Evolutionary conservation across 2,888 invertebrate genomes (phyloP), one percentile per base, ranked within the genome.

Genomic region (Eupithecia inturbata): DNA sequence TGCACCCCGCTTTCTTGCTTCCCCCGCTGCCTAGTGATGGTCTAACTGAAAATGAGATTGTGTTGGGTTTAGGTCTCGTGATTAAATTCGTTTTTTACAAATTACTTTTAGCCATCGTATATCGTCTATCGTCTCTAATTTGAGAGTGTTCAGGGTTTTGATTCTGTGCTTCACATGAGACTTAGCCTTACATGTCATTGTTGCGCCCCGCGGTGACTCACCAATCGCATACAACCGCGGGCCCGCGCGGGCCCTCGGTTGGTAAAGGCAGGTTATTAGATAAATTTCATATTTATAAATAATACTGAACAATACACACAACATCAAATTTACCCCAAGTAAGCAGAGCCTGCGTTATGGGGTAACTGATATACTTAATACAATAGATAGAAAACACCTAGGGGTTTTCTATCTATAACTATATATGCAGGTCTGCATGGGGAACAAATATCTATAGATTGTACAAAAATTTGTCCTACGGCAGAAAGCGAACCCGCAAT

Each of bases 11-110:
- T 78, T 85, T 84, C 84, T 82, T 68, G 70, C 80, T 79, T 80
- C 79, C 86, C 85, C 87, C 89, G 84, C 85, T 81, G 82, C 81
- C 89, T 89, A 89, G 89, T 84, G 80, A 87, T 86, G 87, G 82
- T 84, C 70, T 76, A 74, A 73, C 77, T 74, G 73, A 78, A 79
- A 79, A 75, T 78, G 69, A 77, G 75, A 57, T 77, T 78, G 67
- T 57, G 72, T 72, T 39, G 62, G 16, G 68, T 73, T 74, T 70
- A 70, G 70, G n/a, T 62, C 41, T 62, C 63, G 12, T 36, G 71
- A 68, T 72, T 68, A 45, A 69, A 67, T 67, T 41, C 26, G 57
- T 57, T 57, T 57, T 57, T 57, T 26, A 57, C 26, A 57, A 57
- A 26, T 26, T 57, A 57, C n/a, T 53, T 53, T 53, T 22, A 1